Conservation (phyloP, 2,888 invertebrate species). For the Stegana nigrithorax region DNA sequence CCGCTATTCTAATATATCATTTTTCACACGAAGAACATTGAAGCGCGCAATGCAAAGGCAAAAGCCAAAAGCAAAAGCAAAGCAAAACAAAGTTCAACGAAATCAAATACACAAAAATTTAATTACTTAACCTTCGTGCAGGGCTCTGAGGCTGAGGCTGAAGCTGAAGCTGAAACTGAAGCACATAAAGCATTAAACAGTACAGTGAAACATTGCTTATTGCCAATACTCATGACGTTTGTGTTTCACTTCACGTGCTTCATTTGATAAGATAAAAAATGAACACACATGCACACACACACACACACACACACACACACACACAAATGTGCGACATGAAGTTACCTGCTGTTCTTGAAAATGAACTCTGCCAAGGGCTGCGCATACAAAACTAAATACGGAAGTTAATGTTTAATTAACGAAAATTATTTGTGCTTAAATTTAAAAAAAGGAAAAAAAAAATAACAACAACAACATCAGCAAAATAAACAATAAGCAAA, state of each 20-base stretch:
- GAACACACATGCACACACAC: background rate
- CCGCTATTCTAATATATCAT: conserved; percentile 1
- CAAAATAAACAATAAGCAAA: too few relatives aligned
- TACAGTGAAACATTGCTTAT: background rate
- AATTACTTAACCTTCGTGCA: conserved; percentile 17
- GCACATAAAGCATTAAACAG: too few relatives aligned
- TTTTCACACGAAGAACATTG: background rate
- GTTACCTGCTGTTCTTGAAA: conserved; percentile 10
- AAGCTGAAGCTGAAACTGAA: too few relatives aligned
- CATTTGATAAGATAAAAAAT: conserved; percentile 49
- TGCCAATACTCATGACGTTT: conserved; percentile 13
- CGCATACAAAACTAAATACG: conserved; percentile 17
- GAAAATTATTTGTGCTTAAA: background rate
- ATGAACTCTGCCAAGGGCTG: conserved; percentile 52
- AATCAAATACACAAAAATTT: background rate
- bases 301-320: conserved; percentile 7
- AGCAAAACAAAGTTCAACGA: conserved; percentile 18
- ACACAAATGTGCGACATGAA: background rate
- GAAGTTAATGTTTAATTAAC: conserved; percentile 10
- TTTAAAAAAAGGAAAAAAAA: too few relatives aligned
- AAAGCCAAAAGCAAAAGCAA: too few relatives aligned
- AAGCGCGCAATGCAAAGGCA: background rate
- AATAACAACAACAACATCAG: too few relatives aligned
- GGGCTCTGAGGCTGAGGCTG: too few relatives aligned
- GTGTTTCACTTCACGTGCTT: conserved; percentile 48